A percentile compares a stretch with the other conserved stretches of the same genome.
These are phyloP conservation scores for rat (Rattus norvegicus) DNA, from an alignment of 2,113 vertebrate species.

Conservation along the genomic window GRCr8 NC_086020.1:136301501-136302000, in stretches of 20 bases:
- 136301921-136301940: background rate
- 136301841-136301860: background rate
- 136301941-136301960: background rate
- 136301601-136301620: background rate
- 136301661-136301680: background rate
- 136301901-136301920: too few relatives aligned
- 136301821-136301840: background rate
- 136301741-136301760: background rate
- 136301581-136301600: background rate
- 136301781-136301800: background rate
- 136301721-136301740: background rate
- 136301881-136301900: background rate
- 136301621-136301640: background rate
- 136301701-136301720: background rate
- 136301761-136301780: background rate
- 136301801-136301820: background rate
- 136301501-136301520: background rate
- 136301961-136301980: background rate
- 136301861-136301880: background rate
- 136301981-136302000: background rate
- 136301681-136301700: background rate
- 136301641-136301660: background rate
- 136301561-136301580: background rate
- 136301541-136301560: background rate
- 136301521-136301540: background rate